Base-by-base conservation (phyloP, 2,888 invertebrate genomes). In the Alviniconcha strummeri region DNA sequence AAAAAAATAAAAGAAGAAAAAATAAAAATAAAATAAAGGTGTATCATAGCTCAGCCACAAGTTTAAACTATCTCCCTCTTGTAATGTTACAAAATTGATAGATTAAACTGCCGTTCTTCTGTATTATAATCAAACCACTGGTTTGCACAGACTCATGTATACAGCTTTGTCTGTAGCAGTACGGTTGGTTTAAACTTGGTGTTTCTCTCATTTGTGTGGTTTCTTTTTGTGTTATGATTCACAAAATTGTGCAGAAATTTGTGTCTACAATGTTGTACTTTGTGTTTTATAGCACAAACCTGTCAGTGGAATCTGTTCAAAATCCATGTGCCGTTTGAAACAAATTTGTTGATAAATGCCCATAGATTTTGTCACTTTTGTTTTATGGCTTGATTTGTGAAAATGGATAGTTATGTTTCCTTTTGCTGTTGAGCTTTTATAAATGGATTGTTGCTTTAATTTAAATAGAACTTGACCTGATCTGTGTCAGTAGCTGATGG, bases 231-330 rank as follows among this genome's bases (percentile, higher is more conserved):
- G 19, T 75, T 77, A 57, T 77, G 57, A 54, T 9, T 57, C 77
- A 77, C 77, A 57, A 77, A 36, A 77, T 77, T 77, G 77, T 77
- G 56, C 11, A 77, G 77, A 19, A 57, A 19, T 17, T 8, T 17
- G 19, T 55, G 1, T 15, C 36, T 11, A 15, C 56, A 54, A 55
- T 75, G 15, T 54, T 75, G 54, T 60, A 19, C 57, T 15, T 19
- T 56, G 77, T 57, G 57, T 52, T 57, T 77, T 74, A 13, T 57
- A 4, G n/a, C 56, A 56, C 77, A 57, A 77, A 77, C 77, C 36
- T 36, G 36, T 60, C 9, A 1, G 13, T 60, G 13, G 8, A 60
- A 8, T 60, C 60, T 60, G 1, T 8, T 60, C 13, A 60, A 60
- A 60, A 60, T 11, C 9, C 9, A 60, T 60, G 8, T 60, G 8